Evolutionary conservation across 1,140 invertebrate species (phyloP), one percentile per base, ranked within the genome.

Genomic region (Cydia pomonella): DNA sequence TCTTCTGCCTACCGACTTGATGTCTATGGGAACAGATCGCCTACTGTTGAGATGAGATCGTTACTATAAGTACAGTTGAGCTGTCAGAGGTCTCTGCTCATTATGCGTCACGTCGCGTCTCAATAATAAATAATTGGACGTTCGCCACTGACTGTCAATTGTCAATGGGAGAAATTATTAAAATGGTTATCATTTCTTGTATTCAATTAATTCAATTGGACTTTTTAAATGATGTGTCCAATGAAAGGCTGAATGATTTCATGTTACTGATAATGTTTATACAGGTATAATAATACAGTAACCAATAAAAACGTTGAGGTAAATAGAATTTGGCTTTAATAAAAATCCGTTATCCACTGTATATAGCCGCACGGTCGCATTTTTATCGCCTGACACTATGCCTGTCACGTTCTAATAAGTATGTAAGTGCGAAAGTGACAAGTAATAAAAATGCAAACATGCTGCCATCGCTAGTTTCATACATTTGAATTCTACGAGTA

Each of bases 11-110:
- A 23, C 21, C 53, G 7, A 59, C 10, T 23, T 59, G 21, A 12
- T 59, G 7, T 18, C 33, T 38, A 69, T 69, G 64, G 33, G 64
- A 69, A 33, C 64, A 10, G n/a, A 38, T 69, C 63, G 3, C 27
- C 63, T 33, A 33, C 63, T 69, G 27, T 18, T 41, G 16, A 33
- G 27, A 84, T 41, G 16, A 33, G 27, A 84, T 82, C 80, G 81
- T 79, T 76, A 81, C 80, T 82, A n/a, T n/a, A n/a, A n/a, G n/a
- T n/a, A 85, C 87, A 82, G 81, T 86, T 86, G 85, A 89, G 80
- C 79, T 85, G 86, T 87, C 86, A 83, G 62, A 71, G 78, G 78
- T 84, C 75, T 78, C 74, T 73, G 73, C 80, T 88, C 80, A 82
- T 83, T 83, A 86, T 84, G 79, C 80, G 75, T 75, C 69, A 73